phyloP scores from a whole-genome alignment of 2,888 invertebrate species.

The Aelia acuminata region DNA sequence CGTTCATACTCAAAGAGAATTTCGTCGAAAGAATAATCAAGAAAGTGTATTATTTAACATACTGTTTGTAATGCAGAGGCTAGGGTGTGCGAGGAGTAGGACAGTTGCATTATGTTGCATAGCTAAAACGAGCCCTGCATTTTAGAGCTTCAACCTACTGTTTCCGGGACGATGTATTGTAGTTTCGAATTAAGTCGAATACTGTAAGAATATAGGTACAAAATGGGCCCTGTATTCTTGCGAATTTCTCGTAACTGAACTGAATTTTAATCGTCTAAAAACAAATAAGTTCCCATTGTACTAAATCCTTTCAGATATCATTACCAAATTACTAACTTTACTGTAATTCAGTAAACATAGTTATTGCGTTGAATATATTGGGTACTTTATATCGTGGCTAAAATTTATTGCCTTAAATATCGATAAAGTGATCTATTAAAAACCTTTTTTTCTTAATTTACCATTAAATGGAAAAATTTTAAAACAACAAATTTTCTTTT shows the following conservation, averaged over 20 bases:
- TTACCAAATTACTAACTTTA: neutral
- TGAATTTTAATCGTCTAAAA: neutral
- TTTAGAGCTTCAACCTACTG: neutral
- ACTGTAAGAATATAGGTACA: neutral
- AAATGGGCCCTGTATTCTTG: neutral
- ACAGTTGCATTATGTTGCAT: slow-evolving; percentile 8
- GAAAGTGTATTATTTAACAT: neutral
- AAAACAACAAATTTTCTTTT: no score
- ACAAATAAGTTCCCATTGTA: neutral
- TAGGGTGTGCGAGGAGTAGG: neutral
- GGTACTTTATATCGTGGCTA: no score
- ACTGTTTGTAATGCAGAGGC: neutral
- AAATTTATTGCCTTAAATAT: no score
- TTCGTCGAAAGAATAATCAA: neutral
- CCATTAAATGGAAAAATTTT: no score
- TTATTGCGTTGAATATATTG: no score
- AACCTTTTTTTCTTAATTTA: no score
- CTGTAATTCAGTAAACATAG: no score
- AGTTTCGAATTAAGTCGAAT: neutral
- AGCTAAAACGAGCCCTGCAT: neutral
- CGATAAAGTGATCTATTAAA: no score
- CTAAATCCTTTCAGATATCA: neutral
- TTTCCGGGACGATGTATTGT: neutral
- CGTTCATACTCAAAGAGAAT: neutral
- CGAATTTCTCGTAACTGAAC: neutral